Conservation (phyloP, 2,888 invertebrate species). For the Apotomis turbidana region DNA sequence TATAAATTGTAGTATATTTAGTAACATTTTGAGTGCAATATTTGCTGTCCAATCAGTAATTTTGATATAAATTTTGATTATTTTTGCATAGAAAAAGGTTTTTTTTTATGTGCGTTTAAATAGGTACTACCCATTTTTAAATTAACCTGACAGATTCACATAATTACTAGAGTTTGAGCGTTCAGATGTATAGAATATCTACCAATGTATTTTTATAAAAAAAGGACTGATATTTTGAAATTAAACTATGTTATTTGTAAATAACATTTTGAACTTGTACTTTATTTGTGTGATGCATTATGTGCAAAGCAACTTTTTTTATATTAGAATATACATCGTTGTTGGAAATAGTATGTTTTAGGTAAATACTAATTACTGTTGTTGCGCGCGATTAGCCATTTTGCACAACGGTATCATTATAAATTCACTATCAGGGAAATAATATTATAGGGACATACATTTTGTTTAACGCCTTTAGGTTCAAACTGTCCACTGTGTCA, state of each 20-base stretch:
- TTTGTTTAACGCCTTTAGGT: not conserved
- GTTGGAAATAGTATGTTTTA: constrained; percentile 22
- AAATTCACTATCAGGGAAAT: not conserved
- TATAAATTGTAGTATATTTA: too few relatives aligned
- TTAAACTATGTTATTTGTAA: constrained; percentile 53
- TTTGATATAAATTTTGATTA: too few relatives aligned
- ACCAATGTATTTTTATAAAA: constrained; percentile 55
- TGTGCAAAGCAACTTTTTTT: constrained; percentile 25
- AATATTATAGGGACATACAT: not conserved
- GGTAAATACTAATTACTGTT: not conserved
- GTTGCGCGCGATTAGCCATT: constrained; percentile 1
- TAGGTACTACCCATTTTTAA: too few relatives aligned
- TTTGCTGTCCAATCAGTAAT: too few relatives aligned
- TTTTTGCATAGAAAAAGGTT: too few relatives aligned
- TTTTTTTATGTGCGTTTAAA: too few relatives aligned
- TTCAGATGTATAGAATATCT: constrained; percentile 40
- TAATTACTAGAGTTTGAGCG: constrained; percentile 7
- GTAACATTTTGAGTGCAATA: too few relatives aligned
- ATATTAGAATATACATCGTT: constrained; percentile 33
- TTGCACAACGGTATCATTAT: not conserved
- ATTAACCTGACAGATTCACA: not conserved
- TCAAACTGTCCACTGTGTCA: too few relatives aligned
- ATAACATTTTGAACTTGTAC: constrained; percentile 43
- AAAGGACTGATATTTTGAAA: constrained; percentile 54
- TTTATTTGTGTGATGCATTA: constrained; percentile 31